A percentile compares a stretch with the other conserved stretches of the same genome.
Conservation (phyloP, 2,797 vertebrate genomes). For the Borostomias antarcticus region DNA sequence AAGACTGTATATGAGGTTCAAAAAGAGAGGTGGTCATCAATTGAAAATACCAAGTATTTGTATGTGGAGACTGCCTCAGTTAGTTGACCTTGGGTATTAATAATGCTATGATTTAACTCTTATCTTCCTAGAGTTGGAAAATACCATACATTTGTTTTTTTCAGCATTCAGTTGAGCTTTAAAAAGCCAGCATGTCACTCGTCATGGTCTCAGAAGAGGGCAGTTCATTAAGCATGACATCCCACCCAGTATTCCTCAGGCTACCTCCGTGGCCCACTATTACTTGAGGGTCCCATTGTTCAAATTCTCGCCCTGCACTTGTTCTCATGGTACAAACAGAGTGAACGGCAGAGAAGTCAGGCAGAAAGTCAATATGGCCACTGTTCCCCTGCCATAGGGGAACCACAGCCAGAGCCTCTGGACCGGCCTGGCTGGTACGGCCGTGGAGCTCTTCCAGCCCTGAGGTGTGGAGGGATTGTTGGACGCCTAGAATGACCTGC, state of each 20-base stretch:
- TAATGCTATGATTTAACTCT: too few species aligned
- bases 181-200: too few species aligned
- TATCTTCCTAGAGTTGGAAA: too few species aligned
- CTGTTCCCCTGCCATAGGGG: conserved; percentile 8
- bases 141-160: too few species aligned
- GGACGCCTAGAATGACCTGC: conserved; percentile 29
- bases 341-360: conserved; percentile 41
- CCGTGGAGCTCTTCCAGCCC: conserved; percentile 12
- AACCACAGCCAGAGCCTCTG: too few species aligned
- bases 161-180: too few species aligned
- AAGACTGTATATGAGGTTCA: too few species aligned
- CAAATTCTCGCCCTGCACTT: conserved; percentile 51
- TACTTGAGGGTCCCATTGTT: conserved; percentile 47
- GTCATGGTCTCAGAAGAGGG: conserved; percentile 43
- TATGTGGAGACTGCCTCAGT: too few species aligned
- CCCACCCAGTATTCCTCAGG: conserved; percentile 19
- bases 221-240: conserved; percentile 48
- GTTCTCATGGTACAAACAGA: conserved; percentile 35
- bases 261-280: conserved; percentile 26
- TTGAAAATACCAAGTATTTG: too few species aligned
- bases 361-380: conserved; percentile 37
- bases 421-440: conserved; percentile 20
- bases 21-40: too few species aligned
- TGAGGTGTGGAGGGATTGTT: conserved; percentile 16
- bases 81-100: too few species aligned